Conservation (phyloP, 2,113 vertebrate species). For the Ceuthmochares aereus region DNA sequence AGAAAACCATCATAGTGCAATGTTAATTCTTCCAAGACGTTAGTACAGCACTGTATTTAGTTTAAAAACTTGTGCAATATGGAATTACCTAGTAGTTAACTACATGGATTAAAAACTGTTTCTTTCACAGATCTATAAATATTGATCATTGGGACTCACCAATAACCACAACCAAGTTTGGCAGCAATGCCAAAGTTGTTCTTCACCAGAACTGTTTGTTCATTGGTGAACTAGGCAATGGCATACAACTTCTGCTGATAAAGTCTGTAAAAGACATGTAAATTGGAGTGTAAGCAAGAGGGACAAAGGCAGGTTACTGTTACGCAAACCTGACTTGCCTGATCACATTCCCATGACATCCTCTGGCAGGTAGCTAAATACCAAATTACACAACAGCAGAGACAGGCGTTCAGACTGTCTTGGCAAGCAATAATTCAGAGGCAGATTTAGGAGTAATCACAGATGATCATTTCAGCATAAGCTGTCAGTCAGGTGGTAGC, state of each 20-base stretch:
- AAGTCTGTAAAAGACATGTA: background rate
- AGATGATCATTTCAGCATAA: conserved; percentile 17
- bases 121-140: background rate
- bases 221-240: background rate
- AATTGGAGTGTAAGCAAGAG: background rate
- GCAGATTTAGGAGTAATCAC: conserved; percentile 5
- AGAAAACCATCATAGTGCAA: background rate
- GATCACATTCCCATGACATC: background rate
- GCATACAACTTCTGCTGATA: background rate
- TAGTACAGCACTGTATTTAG: background rate
- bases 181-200: background rate
- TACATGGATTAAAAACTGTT: background rate
- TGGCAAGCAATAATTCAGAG: conserved; percentile 21
- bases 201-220: background rate
- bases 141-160: background rate
- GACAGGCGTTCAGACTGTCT: background rate
- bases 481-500: background rate
- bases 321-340: background rate
- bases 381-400: background rate
- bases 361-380: background rate
- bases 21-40: background rate
- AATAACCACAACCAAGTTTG: background rate
- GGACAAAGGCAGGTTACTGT: background rate
- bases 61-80: background rate
- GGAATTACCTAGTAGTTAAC: background rate